Conservation (phyloP, 2,888 invertebrate genomes). For the Heteromurus nitidus region DNA sequence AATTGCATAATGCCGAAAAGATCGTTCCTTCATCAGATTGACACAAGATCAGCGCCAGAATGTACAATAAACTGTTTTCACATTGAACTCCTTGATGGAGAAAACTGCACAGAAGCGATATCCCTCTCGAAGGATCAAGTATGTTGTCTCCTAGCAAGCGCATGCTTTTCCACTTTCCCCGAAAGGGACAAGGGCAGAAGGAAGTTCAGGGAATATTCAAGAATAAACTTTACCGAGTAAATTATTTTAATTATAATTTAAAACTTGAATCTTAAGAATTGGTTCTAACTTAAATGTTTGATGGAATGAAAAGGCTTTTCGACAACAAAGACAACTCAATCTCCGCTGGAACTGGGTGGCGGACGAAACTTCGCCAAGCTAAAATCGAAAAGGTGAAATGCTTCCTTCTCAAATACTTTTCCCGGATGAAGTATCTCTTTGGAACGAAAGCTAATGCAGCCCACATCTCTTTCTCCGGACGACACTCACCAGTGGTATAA, state of each 20-base stretch:
- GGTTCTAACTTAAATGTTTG: not conserved
- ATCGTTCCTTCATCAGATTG: too few species aligned
- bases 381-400: constrained; percentile 36
- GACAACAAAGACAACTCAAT: not conserved
- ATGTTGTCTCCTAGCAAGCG: constrained; percentile 9
- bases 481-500: constrained; percentile 79
- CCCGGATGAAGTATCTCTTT: constrained; percentile 74
- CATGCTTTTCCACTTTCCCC: constrained; percentile 10
- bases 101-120: not conserved
- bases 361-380: not conserved
- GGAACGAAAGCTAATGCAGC: not conserved
- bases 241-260: not conserved
- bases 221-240: constrained; percentile 21
- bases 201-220: not conserved
- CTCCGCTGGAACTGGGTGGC: not conserved
- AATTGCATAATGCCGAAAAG: too few species aligned
- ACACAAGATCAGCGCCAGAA: too few species aligned
- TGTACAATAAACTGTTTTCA: too few species aligned
- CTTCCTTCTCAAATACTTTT: constrained; percentile 38
- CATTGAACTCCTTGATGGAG: not conserved
- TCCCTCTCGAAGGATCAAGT: constrained; percentile 2
- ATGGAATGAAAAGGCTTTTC: not conserved
- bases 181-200: not conserved
- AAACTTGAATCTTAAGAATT: not conserved
- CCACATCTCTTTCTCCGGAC: not conserved